Conservation (phyloP, 2,113 vertebrate species). For the Coracopsis vasa region DNA sequence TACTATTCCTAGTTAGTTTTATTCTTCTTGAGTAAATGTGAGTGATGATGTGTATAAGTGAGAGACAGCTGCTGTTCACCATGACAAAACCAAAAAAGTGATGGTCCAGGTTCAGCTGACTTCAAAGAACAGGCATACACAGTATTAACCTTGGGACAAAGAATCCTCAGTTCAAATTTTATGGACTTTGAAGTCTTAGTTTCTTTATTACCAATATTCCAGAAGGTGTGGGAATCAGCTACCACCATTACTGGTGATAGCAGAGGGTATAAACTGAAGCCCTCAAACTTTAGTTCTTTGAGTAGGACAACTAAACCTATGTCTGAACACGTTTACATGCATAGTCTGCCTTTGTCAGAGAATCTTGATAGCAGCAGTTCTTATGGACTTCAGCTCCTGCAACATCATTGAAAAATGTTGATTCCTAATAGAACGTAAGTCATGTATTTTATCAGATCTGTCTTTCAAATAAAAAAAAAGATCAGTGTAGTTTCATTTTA, state of each 20-base stretch:
- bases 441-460: not conserved
- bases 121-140: not conserved
- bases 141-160: not conserved
- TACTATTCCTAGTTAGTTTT: not conserved
- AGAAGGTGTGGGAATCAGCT: not conserved
- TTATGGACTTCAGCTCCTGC: not conserved
- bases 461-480: not conserved
- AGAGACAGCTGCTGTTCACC: not conserved
- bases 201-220: not conserved
- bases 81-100: not conserved
- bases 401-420: not conserved
- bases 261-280: not conserved
- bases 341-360: not conserved
- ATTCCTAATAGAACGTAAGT: not conserved
- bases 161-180: not conserved
- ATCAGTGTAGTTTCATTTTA: not conserved
- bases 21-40: not conserved
- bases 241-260: not conserved
- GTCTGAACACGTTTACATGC: not conserved
- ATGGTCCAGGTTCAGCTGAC: not conserved
- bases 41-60: not conserved
- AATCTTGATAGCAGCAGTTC: not conserved
- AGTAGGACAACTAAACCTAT: not conserved
- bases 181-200: not conserved
- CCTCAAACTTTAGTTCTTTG: not conserved